A percentile compares a stretch with the other conserved stretches of the same genome.
Evolutionary conservation across 2,888 invertebrate genomes (phyloP).

Genomic region (Catotricha subobsoleta): DNA sequence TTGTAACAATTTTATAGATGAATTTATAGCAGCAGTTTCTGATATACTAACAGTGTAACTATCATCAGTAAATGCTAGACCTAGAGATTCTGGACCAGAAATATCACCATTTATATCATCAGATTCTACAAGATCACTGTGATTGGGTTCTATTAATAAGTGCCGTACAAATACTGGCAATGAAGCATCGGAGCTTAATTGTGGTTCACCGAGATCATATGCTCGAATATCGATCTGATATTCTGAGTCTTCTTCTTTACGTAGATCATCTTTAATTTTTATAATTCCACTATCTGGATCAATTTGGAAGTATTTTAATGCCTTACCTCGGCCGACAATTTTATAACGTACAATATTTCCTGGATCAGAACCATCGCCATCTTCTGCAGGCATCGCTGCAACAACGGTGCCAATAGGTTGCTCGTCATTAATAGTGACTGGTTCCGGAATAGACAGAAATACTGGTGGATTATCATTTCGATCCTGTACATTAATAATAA

Average conservation of each 20-base stretch:
- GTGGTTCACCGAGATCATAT: conserved; percentile 71
- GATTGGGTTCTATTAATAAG: conserved; percentile 50
- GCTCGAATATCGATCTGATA: conserved; percentile 77
- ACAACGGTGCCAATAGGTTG: conserved; percentile 65
- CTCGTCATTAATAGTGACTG: conserved; percentile 68
- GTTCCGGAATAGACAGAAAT: conserved; percentile 64
- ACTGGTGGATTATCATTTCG: conserved; percentile 78
- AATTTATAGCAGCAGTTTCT: conserved; percentile 36
- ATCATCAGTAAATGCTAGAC: conserved; percentile 74
- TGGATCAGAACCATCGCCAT: conserved; percentile 69
- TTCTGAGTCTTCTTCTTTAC: conserved; percentile 72
- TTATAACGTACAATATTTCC: conserved; percentile 67
- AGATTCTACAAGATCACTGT: conserved; percentile 18
- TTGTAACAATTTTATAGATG: conserved; percentile 26
- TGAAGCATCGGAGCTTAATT: conserved; percentile 62
- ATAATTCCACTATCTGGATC: conserved; percentile 69
- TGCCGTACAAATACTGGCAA: conserved; percentile 71
- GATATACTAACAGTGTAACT: conserved; percentile 65
- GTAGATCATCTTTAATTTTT: conserved; percentile 62
- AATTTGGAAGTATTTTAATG: conserved; percentile 70
- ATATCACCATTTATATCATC: conserved; percentile 16
- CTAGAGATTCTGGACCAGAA: conserved; percentile 29
- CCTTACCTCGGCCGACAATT: conserved; percentile 63
- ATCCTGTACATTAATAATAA: conserved; percentile 47
- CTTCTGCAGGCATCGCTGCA: conserved; percentile 58